phyloP scores from a whole-genome alignment of 2,113 vertebrate genomes.

The Myotis lucifugus region DNA sequence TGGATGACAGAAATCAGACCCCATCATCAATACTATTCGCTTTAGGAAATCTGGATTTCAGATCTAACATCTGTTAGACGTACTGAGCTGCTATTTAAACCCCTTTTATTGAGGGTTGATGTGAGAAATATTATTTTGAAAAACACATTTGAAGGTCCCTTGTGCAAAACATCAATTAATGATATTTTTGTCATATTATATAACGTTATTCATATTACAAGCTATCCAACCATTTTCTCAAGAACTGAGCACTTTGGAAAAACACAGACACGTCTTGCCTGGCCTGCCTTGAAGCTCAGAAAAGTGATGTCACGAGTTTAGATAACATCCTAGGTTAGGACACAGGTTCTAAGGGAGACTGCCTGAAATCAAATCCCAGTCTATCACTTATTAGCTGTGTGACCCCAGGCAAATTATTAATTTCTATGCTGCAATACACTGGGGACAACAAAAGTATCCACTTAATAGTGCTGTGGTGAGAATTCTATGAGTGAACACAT shows the following conservation, averaged over 20 bases:
- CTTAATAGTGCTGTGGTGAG: not conserved
- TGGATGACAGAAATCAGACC: not conserved
- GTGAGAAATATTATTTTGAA: slow-evolving; percentile 8
- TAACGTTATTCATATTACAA: not conserved
- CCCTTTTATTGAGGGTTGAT: not conserved
- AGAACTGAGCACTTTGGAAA: not conserved
- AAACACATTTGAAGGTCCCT: not conserved
- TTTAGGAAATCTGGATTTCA: not conserved
- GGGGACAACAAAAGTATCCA: not conserved
- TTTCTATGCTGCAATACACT: not conserved
- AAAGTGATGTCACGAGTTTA: not conserved
- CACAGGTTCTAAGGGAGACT: not conserved
- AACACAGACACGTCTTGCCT: not conserved
- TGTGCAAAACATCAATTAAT: not conserved
- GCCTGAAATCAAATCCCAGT: not conserved
- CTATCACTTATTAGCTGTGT: not conserved
- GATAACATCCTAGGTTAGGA: not conserved
- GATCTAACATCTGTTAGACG: not conserved
- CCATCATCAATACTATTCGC: not conserved
- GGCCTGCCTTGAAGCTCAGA: not conserved
- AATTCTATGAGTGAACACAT: not conserved
- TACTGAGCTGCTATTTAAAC: not conserved
- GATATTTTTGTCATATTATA: not conserved
- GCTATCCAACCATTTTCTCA: not conserved
- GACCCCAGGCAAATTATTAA: not conserved